Base-by-base conservation (phyloP, 2,797 vertebrate species). In the Buphagus erythrorhynchus region DNA sequence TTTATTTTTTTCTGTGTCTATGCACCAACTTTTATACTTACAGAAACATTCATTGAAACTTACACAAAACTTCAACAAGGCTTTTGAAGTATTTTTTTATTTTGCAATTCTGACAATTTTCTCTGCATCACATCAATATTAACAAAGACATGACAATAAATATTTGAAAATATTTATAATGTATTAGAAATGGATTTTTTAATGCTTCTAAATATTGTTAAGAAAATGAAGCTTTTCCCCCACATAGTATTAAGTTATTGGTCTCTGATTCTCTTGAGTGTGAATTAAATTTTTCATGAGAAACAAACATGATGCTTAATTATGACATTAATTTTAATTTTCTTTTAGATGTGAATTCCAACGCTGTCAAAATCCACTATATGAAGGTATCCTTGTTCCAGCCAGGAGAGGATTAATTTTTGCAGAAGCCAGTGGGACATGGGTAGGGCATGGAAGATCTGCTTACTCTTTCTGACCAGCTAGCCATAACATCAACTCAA, bases 61-160 rank as follows among this genome's bases (percentile, higher is more conserved):
- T 29, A 52, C 1, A 28, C 1, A 55, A 77, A 90, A 51, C 1
- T 8, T 42, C 25, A 29, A 52, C 2, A 36, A 14, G 0, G 1
- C 8, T 40, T 75, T 40, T 16, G 10, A 5, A 15, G 4, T 15
- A 57, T 57, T 20, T 80, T 45, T 26, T 86, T 21, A 17, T 69
- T 83, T 86, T 81, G 22, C 7, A 76, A 31, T 65, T 57, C 6
- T 74, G 10, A 5, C 3, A 63, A n/a, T 62, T 75, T 63, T 68
- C 36, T 24, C 6, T 38, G 3, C 6, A 68, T 59, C 10, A 35
- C 6, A 45, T 31, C 19, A 57, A 9, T 24, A 62, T 40, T 36
- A 84, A 42, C 4, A 61, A 82, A 63, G 48, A 16, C 5, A 11
- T 51, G 57, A 11, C 2, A 89, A 22, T 38, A 77, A 77, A 21